Base-by-base conservation (phyloP, 2,113 vertebrate species). In the Lucifuga dentata region DNA sequence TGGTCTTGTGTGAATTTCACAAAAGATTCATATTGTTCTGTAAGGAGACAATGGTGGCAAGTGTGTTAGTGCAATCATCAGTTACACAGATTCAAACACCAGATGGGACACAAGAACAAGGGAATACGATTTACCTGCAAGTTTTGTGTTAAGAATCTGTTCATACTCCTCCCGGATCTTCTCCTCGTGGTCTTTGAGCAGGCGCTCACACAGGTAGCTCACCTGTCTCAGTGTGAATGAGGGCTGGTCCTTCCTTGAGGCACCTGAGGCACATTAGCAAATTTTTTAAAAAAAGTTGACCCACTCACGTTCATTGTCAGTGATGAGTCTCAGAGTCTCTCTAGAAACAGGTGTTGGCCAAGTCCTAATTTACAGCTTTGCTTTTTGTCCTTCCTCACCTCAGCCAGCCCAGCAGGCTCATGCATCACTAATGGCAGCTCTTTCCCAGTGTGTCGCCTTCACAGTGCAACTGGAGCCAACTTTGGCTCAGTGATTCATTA, bases 1-100 rank as follows among this genome's bases (percentile, higher is more conserved):
- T 96, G 95, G 90, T 96, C 95, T 91, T 96, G 95, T 92, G 95
- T 96, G 91, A 96, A 96, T 93, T 96, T 96, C 94, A 96, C 95
- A 92, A 96, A 96, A 78, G 95, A 95, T 92, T 96, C 95, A 85
- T 96, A 96, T 91, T 96, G 95, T 93, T 96, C 95, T 96, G 88
- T 40, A 85, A 75, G 33, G 73, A 59, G 55, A 24, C 17, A 4
- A 43, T 11, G 6, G 23, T n/a, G 17, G 15, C 77, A 36, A 65
- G 29, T 17, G 1, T 8, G 21, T 43, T 24, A 5, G 23, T 26
- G 12, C n/a, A n/a, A n/a, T n/a, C n/a, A n/a, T n/a, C n/a, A n/a
- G n/a, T n/a, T n/a, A n/a, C n/a, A 16, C 2, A 11, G n/a, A 17
- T 43, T 45, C 4, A 21, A 76, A 39, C 26, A 23, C 1, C 5